Percentiles rank a stretch among this genome's conserved stretches.
These are phyloP conservation scores for Pitta sordida DNA, from an alignment of 2,113 vertebrate genomes.

Conservation along the genomic window DNA sequence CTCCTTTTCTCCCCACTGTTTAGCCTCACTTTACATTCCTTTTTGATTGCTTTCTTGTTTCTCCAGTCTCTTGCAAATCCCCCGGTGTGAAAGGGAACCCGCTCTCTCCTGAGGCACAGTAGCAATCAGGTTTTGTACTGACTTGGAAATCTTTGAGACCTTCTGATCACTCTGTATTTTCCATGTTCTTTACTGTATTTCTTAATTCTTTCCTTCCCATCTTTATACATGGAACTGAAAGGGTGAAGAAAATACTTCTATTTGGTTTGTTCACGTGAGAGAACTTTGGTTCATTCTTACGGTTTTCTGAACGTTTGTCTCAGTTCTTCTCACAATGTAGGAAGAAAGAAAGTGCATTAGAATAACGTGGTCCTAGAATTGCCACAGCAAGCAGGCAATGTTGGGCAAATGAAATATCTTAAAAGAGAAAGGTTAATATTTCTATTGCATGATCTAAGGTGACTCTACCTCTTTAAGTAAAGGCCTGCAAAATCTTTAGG, in stretches of 20 bases:
- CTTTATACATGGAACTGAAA: not conserved
- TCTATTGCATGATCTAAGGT: not conserved
- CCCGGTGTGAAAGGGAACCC: not conserved
- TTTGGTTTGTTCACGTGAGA: not conserved
- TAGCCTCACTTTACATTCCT: not conserved
- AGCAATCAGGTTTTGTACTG: not conserved
- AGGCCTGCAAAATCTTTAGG: not conserved
- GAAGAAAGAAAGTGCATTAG: not conserved
- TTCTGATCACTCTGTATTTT: not conserved
- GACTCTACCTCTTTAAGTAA: not conserved
- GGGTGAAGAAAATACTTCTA: not conserved
- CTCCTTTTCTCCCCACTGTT: not conserved
- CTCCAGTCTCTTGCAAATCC: not conserved
- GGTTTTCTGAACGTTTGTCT: not conserved
- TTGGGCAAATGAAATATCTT: not conserved
- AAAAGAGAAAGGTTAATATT: not conserved
- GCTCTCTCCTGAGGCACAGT: not conserved
- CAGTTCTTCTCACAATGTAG: not conserved
- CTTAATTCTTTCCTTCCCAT: not conserved
- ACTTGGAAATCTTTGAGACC: not conserved
- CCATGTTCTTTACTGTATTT: not conserved
- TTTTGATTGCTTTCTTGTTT: not conserved
- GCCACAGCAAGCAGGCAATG: not conserved
- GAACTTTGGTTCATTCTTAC: not conserved
- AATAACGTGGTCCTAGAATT: not conserved